Conservation (phyloP, 2,797 vertebrate species). For the Masticophis lateralis region DNA sequence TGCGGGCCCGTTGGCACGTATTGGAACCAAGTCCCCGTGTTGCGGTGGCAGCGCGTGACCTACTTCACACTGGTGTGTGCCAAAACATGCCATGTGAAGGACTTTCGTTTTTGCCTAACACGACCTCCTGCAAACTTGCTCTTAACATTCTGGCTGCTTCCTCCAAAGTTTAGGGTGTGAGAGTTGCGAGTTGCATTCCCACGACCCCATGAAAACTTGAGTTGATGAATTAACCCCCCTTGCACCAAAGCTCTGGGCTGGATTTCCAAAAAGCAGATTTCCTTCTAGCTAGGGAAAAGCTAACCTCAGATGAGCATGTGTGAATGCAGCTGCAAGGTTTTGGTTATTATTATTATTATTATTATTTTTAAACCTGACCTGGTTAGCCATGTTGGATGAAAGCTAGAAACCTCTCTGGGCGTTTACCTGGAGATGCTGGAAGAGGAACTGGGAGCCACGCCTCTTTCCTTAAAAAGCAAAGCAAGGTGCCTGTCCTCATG, state of each 20-base stretch:
- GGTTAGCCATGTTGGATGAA: not conserved
- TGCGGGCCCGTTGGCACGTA: not conserved
- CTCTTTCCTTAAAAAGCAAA: not conserved
- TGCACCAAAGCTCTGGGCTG: not conserved
- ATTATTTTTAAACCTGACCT: not conserved
- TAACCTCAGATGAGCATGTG: not conserved
- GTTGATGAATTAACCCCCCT: not conserved
- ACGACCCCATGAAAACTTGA: not conserved
- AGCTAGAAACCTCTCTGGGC: not conserved
- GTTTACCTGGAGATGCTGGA: not conserved
- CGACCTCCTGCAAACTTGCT: not conserved
- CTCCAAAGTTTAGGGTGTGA: not conserved
- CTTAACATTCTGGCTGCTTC: not conserved
- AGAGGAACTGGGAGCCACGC: not conserved
- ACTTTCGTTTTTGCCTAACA: not conserved
- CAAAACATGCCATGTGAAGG: not conserved
- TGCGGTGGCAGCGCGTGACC: not conserved
- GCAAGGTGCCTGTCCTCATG: not conserved
- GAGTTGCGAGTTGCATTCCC: not conserved
- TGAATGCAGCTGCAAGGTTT: not conserved
- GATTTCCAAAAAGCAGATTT: not conserved
- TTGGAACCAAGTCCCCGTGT: not conserved
- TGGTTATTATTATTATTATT: not conserved
- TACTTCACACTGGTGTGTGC: not conserved
- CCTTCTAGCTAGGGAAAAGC: not conserved